Conservation (phyloP, 2,797 vertebrate species). For the Orestias chungarensis region DNA sequence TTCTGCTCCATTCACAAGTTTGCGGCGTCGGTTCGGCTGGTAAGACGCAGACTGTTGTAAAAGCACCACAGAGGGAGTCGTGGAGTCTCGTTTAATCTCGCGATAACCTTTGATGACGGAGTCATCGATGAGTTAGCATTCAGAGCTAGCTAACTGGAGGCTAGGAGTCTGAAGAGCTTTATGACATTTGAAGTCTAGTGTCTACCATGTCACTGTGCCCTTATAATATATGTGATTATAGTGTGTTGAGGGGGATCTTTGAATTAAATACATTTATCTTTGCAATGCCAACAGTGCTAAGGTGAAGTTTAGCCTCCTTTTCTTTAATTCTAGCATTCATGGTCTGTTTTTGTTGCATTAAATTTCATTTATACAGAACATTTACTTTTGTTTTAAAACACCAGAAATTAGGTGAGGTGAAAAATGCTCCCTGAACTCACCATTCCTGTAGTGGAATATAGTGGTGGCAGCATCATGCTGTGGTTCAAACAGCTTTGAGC, state of each 20-base stretch:
- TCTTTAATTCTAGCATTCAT: no score
- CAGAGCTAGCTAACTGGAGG: constrained; percentile 14
- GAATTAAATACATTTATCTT: no score
- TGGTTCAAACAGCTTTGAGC: no score
- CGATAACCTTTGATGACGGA: constrained; percentile 19
- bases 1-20: constrained; percentile 52
- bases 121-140: constrained; percentile 40
- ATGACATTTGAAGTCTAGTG: no score
- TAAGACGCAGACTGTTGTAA: constrained; percentile 22
- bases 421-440: not conserved
- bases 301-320: no score
- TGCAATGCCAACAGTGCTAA: no score
- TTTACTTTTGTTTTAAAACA: no score
- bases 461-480: not conserved
- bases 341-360: no score
- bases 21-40: constrained; percentile 55
- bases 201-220: no score
- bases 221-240: no score
- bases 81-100: fast-evolving
- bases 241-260: no score
- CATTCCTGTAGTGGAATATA: not conserved
- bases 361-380: no score
- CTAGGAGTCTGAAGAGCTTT: constrained; percentile 11
- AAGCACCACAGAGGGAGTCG: fast-evolving
- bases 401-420: not conserved